These are phyloP conservation scores for Ochotona princeps DNA, from an alignment of 2,113 vertebrate species.

Conservation along the genomic window DNA sequence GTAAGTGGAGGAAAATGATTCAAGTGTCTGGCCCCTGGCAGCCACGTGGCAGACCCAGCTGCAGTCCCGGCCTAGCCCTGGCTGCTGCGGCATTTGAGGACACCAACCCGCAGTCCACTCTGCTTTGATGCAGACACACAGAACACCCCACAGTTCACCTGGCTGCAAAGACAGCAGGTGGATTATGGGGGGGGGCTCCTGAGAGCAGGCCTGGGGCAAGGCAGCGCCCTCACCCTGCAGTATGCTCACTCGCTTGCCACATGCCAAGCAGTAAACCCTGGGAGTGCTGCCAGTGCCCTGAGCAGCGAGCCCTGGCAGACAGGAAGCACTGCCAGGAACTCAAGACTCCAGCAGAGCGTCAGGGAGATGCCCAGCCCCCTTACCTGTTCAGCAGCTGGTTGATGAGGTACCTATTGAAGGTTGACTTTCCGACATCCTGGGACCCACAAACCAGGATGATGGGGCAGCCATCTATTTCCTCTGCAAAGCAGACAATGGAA, in stretches of 20 bases:
- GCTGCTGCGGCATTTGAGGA: no score
- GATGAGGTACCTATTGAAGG: constrained; percentile 93
- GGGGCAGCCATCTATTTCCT: constrained; percentile 90
- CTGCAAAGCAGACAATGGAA: constrained; percentile 79
- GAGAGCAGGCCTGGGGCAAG: fast-evolving
- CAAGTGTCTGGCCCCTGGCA: no score
- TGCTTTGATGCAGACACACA: no score
- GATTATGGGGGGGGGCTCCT: no score
- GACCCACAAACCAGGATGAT: constrained; percentile 93
- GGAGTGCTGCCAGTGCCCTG: no score
- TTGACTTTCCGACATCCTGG: constrained; percentile 95
- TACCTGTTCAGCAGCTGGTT: constrained; percentile 95
- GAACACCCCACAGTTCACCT: no score
- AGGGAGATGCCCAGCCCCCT: constrained; percentile 71
- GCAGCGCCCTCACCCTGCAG: not conserved
- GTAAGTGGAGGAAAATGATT: no score
- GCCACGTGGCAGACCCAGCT: no score
- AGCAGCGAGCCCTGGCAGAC: not conserved
- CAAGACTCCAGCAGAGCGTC: not conserved
- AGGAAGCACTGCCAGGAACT: not conserved
- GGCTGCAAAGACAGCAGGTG: not conserved
- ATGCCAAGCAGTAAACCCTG: no score
- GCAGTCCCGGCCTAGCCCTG: no score
- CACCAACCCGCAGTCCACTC: no score
- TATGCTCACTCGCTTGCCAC: no score